phyloP scores from a whole-genome alignment of 2,888 invertebrate genomes.

The Synanthedon andrenaeformis region DNA sequence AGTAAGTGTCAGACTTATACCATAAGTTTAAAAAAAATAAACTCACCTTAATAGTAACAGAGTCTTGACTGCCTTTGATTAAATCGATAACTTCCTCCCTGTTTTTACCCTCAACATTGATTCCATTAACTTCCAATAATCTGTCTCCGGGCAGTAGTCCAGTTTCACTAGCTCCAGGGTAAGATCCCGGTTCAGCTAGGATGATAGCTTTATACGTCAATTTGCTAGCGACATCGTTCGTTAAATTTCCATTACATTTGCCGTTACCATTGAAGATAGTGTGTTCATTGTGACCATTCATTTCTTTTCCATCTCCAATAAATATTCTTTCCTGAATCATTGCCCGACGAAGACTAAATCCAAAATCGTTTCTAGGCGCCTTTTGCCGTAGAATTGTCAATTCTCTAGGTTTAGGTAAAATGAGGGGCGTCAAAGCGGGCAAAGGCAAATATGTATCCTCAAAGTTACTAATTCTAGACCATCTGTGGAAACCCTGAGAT shows the following conservation, averaged over 20 bases:
- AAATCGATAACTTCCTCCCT: constrained; percentile 94
- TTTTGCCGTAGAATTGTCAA: constrained; percentile 83
- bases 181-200: constrained; percentile 90
- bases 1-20: too few species aligned
- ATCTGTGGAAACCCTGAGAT: constrained; percentile 84
- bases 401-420: constrained; percentile 78
- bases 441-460: constrained; percentile 80
- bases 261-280: constrained; percentile 45
- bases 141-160: constrained; percentile 95
- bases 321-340: constrained; percentile 80
- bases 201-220: constrained; percentile 80
- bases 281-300: constrained; percentile 43
- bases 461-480: constrained; percentile 82
- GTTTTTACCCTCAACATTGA: constrained; percentile 84
- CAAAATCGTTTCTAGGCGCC: constrained; percentile 90
- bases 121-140: constrained; percentile 90
- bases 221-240: constrained; percentile 41
- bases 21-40: neutral
- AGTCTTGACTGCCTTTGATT: constrained; percentile 86
- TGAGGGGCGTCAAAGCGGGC: constrained; percentile 77
- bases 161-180: constrained; percentile 80
- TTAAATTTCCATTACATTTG: constrained; percentile 40
- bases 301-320: constrained; percentile 39
- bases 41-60: constrained; percentile 86
- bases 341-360: constrained; percentile 91